Evolutionary conservation across 2,888 invertebrate species (phyloP), one percentile per base, ranked within the genome.

Genomic region (Drosophila algonquin): DNA sequence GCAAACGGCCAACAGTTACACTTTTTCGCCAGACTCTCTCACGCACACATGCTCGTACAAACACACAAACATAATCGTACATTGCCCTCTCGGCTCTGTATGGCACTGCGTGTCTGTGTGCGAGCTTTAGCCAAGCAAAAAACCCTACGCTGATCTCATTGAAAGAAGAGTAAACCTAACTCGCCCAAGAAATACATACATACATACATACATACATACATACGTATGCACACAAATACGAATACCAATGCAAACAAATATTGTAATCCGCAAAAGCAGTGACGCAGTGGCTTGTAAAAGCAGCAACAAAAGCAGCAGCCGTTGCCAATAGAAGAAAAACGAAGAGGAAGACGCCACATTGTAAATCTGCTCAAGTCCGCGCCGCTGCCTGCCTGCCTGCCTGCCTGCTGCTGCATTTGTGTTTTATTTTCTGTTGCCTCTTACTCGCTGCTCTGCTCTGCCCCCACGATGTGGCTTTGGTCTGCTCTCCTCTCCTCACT

Each of bases 111-210:
- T 10, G 32, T 35, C 60, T 69, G 53, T 48, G 62, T 50, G 54
- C 55, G 30, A 35, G 58, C 51, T 55, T 52, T 55, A 55, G 55
- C 35, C 51, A 46, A 47, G 32, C 52, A 35, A 48, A 80, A 72
- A 78, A 72, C 64, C 64, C 53, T 77, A 75, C 89, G 87, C 84
- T 84, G 89, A 84, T 88, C 88, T 84, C 84, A 84, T 86, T 86
- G 81, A 83, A 88, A 79, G 73, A 75, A 82, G 76, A 71, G 21
- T 52, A 64, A 30, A 68, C 44, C 60, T 57, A 75, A 75, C 40
- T 40, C 14, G n/a, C n/a, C 6, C 40, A 54, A 78, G 62, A 44
- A 30, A 30, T 30, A 30, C 30, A 30, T 30, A 44, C 24, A 24
- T 24, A 21, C 21, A 21, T 2, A 21, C 1, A 5, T 5, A 24